These are phyloP conservation scores for Pelecanus crispus DNA, from an alignment of 2,113 vertebrate species.

Conservation along the genomic window DNA sequence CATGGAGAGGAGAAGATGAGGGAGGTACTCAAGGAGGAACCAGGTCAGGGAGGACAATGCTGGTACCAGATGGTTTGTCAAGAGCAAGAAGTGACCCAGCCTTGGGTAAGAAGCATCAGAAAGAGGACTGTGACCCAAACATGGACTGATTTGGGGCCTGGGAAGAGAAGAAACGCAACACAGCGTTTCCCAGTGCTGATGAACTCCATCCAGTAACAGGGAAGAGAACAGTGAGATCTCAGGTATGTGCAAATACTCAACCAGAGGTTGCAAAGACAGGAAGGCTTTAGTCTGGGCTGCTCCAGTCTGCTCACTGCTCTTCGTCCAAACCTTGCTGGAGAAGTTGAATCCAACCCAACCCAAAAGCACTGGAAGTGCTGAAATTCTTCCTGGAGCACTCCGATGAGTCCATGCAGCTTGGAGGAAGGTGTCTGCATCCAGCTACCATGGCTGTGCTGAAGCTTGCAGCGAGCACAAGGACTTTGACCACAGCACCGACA, in stretches of 20 bases:
- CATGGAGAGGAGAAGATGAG: neutral
- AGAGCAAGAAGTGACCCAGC: neutral
- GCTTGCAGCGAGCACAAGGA: neutral
- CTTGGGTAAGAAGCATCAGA: neutral
- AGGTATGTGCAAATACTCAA: neutral
- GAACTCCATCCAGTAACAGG: neutral
- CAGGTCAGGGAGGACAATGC: neutral
- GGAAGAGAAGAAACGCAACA: neutral
- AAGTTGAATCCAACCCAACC: neutral
- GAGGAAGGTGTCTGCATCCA: neutral
- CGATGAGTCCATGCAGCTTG: neutral
- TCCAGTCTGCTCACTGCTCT: neutral
- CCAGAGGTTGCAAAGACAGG: neutral
- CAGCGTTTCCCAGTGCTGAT: fast-evolving
- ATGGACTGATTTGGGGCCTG: neutral
- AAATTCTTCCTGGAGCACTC: neutral
- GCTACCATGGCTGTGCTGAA: neutral
- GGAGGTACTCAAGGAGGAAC: neutral
- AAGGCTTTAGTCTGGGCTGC: neutral
- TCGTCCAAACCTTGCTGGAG: neutral
- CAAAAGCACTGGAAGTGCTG: neutral
- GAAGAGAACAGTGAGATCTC: neutral
- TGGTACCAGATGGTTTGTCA: neutral
- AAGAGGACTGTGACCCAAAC: neutral
- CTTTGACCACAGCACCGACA: neutral